A percentile compares a stretch with the other conserved stretches of the same genome.
Conservation (phyloP, 2,888 invertebrate genomes). For the Digitonthophagus gazella region DNA sequence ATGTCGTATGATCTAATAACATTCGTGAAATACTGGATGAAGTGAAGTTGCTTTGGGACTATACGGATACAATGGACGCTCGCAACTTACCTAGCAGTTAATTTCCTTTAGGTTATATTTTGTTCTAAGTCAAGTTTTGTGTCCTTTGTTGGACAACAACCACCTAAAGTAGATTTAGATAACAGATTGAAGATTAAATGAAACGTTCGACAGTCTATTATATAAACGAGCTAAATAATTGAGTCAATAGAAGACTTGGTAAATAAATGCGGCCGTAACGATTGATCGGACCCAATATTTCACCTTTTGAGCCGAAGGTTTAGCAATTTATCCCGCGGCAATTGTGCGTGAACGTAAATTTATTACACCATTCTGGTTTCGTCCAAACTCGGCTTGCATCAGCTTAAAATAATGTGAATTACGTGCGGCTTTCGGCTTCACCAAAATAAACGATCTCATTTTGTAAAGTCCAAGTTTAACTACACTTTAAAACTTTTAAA, state of each 20-base stretch:
- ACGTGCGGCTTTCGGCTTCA: conserved; percentile 23
- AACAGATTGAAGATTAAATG: background rate
- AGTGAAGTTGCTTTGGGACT: background rate
- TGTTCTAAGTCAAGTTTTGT: background rate
- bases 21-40: background rate
- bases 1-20: background rate
- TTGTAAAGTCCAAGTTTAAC: background rate
- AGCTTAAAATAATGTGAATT: conserved; percentile 36
- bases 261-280: conserved; percentile 28
- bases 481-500: no score
- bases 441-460: conserved; percentile 21
- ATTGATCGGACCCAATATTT: conserved; percentile 36
- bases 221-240: conserved; percentile 10
- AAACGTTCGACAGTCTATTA: background rate
- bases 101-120: no score
- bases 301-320: conserved; percentile 36
- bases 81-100: background rate
- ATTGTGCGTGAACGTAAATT: conserved; percentile 43
- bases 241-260: conserved; percentile 1
- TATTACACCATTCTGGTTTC: conserved; percentile 39
- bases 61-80: background rate
- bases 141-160: background rate
- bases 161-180: background rate
- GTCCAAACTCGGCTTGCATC: conserved; percentile 31
- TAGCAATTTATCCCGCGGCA: conserved; percentile 41